Evolutionary conservation across 2,113 vertebrate genomes (phyloP), one percentile per base, ranked within the genome.

Genomic region (Forbesichthys agassizii): DNA sequence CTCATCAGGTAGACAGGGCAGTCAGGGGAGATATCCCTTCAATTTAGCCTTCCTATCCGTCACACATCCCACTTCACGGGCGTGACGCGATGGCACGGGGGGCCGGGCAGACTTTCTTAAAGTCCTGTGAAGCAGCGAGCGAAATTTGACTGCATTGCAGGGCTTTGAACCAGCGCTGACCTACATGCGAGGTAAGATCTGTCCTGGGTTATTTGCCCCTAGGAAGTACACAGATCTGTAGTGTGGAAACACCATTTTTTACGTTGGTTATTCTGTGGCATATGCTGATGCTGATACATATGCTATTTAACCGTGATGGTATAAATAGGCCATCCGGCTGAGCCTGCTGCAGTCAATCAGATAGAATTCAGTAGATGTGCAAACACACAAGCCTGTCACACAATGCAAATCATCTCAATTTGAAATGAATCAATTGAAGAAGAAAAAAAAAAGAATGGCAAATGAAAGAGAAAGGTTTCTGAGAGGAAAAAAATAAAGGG

Each of bases 381-480:
- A 90, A 89, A 92, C 90, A 92, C 91, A 89, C 89, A 86, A 77
- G 88, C 74, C 88, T 90, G 79, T 88, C 86, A 90, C 88, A 90
- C 88, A 87, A 81, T 86, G 87, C 87, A 89, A 85, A 86, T 73
- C 81, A 74, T 84, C 75, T 83, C 79, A 89, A 82, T 70, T 80
- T 75, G 62, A 84, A 83, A 77, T 59, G 74, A 84, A 88, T 61
- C 9, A 75, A 73, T 18, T 20, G 9, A 82, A 68, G 49, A 2
- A 70, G 4, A 67, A 20, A 20, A 20, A 85, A 84, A 12, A 53
- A 69, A 74, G 80, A 61, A 84, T 81, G 77, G 77, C 16, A 62
- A 71, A 87, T 78, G 78, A 74, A 60, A 66, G 58, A 67, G 46
- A 67, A n/a, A 69, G 63, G 46, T 74, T 71, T 9, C 36, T 18